Conservation (phyloP, 2,113 vertebrate genomes). For the Platysternon megacephalum region DNA sequence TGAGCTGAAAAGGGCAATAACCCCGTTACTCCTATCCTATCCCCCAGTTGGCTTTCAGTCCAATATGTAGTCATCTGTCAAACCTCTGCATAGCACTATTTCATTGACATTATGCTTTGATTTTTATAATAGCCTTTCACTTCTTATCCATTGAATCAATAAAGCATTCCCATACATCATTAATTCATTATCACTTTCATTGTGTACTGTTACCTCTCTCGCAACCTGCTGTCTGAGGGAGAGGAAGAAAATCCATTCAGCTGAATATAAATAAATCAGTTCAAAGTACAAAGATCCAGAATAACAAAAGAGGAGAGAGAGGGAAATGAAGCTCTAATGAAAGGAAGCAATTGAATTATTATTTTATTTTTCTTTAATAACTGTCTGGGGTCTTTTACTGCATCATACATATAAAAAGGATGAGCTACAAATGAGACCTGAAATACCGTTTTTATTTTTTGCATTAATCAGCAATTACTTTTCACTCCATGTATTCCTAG, state of each 20-base stretch:
- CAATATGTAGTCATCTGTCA: not conserved
- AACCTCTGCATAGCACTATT: not conserved
- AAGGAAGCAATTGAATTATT: not conserved
- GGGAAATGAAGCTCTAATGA: not conserved
- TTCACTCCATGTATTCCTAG: slow-evolving; percentile 2
- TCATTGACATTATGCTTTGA: accelerated
- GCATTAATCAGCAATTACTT: slow-evolving; percentile 38
- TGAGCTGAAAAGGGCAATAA: not conserved
- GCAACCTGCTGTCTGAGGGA: not conserved
- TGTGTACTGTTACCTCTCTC: not conserved
- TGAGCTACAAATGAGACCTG: not conserved
- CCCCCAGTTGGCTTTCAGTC: not conserved
- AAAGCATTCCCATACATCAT: not conserved
- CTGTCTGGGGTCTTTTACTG: not conserved
- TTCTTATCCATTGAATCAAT: not conserved
- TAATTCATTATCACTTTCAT: not conserved
- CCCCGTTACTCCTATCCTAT: not conserved
- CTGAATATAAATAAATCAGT: not conserved
- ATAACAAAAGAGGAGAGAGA: not conserved
- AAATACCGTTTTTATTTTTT: not conserved
- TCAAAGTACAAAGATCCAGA: not conserved
- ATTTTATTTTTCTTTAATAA: not conserved
- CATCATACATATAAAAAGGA: slow-evolving; percentile 28
- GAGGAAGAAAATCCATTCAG: not conserved
- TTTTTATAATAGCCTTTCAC: not conserved